Conservation (phyloP, 2,797 vertebrate genomes). For the Nyctibius grandis region DNA sequence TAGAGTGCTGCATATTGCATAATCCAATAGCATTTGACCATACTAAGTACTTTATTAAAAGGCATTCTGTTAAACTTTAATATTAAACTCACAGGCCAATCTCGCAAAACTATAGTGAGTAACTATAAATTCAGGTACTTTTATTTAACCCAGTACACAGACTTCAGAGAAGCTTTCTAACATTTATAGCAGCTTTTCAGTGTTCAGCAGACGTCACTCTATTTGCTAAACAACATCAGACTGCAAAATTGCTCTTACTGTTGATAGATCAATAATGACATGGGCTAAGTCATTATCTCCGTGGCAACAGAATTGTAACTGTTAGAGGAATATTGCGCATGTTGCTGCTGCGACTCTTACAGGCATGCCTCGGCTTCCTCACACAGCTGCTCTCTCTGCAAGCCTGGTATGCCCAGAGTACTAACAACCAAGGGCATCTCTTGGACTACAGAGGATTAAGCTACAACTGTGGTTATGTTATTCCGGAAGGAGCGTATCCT, state of each 20-base stretch:
- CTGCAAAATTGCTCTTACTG: slow-evolving; percentile 77
- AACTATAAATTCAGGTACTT: neutral
- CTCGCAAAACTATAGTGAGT: neutral
- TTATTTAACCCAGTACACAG: neutral
- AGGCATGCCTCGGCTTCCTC: slow-evolving; percentile 80
- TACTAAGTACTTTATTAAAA: neutral
- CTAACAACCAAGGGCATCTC: slow-evolving; percentile 61
- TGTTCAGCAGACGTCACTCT: slow-evolving; percentile 69
- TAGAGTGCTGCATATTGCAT: neutral
- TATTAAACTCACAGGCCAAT: neutral
- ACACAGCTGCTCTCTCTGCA: slow-evolving; percentile 67
- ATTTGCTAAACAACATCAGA: slow-evolving; percentile 75
- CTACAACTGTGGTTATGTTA: neutral
- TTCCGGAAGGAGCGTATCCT: neutral
- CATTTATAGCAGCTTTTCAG: slow-evolving; percentile 76
- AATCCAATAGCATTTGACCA: neutral
- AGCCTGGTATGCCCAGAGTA: slow-evolving; percentile 71
- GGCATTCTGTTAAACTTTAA: neutral
- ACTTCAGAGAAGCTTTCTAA: neutral
- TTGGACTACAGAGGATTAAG: slow-evolving; percentile 64
- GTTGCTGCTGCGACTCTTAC: slow-evolving; percentile 52
- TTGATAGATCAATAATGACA: slow-evolving; percentile 78
- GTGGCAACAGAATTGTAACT: slow-evolving; percentile 76
- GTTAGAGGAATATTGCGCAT: slow-evolving; percentile 80
- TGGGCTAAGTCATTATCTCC: slow-evolving; percentile 69